These are phyloP conservation scores for Lycia hirtaria DNA, from an alignment of 2,888 invertebrate species.

Conservation along the genomic window DNA sequence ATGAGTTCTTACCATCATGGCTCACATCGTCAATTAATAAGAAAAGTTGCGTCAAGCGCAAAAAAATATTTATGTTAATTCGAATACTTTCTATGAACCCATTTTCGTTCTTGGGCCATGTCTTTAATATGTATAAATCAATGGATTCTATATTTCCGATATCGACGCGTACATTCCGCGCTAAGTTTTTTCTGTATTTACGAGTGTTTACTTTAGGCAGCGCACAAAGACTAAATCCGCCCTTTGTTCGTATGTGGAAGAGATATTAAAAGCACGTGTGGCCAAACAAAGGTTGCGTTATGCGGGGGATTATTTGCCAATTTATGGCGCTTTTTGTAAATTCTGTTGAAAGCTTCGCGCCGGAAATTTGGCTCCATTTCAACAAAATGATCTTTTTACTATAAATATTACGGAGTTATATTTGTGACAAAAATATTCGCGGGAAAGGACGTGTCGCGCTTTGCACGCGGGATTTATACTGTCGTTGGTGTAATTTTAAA, in stretches of 20 bases:
- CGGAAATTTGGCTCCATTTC: constrained; percentile 85
- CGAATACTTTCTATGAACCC: too few relatives aligned
- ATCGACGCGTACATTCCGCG: constrained; percentile 6
- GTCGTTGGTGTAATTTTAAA: background rate
- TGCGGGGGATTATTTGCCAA: constrained; percentile 86
- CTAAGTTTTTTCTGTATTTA: constrained; percentile 58
- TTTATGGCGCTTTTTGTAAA: constrained; percentile 85
- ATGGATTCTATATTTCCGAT: constrained; percentile 42
- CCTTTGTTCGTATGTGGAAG: constrained; percentile 71
- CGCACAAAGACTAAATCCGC: constrained; percentile 80
- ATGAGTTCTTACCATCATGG: too few relatives aligned
- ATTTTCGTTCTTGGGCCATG: too few relatives aligned
- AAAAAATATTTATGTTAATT: too few relatives aligned
- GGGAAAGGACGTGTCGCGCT: constrained; percentile 61
- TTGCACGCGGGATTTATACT: constrained; percentile 59
- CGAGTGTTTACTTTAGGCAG: constrained; percentile 78
- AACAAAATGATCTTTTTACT: constrained; percentile 82
- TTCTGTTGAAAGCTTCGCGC: constrained; percentile 78
- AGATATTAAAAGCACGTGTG: constrained; percentile 85
- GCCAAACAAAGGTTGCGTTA: constrained; percentile 85
- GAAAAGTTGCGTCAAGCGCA: too few relatives aligned
- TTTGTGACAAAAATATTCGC: constrained; percentile 64
- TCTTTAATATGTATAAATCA: too few relatives aligned
- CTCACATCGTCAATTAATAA: too few relatives aligned
- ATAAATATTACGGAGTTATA: constrained; percentile 71